Percentiles rank a stretch among this genome's conserved stretches.
Conservation (phyloP, 1,140 invertebrate species). For the Cataglyphis hispanica region DNA sequence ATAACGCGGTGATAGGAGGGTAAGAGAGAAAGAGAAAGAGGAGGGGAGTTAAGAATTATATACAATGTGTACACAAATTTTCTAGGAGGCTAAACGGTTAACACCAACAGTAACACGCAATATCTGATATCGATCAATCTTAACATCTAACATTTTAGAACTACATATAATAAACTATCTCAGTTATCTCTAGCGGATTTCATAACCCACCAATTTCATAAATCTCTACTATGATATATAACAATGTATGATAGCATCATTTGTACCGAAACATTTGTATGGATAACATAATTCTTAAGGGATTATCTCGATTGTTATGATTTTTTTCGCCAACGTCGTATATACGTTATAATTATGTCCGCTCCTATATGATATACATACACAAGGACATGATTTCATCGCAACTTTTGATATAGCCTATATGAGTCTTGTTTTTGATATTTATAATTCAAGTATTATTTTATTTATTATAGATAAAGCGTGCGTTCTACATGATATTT, state of each 20-base stretch:
- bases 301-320: conserved; percentile 43
- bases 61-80: conserved; percentile 64
- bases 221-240: conserved; percentile 63
- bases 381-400: conserved; percentile 3
- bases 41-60: conserved; percentile 38
- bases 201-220: conserved; percentile 65
- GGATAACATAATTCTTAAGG: conserved; percentile 58
- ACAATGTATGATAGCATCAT: conserved; percentile 67
- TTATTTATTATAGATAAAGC: conserved; percentile 61
- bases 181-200: conserved; percentile 61
- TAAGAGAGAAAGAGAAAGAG: not conserved
- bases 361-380: conserved; percentile 5
- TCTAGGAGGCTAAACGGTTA: conserved; percentile 65
- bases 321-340: conserved; percentile 10
- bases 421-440: conserved; percentile 49
- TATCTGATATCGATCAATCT: conserved; percentile 66
- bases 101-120: conserved; percentile 72
- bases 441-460: conserved; percentile 57
- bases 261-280: conserved; percentile 70
- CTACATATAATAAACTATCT: conserved; percentile 59
- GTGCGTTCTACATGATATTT: conserved; percentile 62
- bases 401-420: conserved; percentile 50
- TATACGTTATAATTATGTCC: conserved; percentile 27
- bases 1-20: not conserved
- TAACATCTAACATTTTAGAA: conserved; percentile 62